A percentile compares a stretch with the other conserved stretches of the same genome.
These are phyloP conservation scores for Diarsia brunnea DNA, from an alignment of 2,888 invertebrate genomes.

Conservation along the genomic window DNA sequence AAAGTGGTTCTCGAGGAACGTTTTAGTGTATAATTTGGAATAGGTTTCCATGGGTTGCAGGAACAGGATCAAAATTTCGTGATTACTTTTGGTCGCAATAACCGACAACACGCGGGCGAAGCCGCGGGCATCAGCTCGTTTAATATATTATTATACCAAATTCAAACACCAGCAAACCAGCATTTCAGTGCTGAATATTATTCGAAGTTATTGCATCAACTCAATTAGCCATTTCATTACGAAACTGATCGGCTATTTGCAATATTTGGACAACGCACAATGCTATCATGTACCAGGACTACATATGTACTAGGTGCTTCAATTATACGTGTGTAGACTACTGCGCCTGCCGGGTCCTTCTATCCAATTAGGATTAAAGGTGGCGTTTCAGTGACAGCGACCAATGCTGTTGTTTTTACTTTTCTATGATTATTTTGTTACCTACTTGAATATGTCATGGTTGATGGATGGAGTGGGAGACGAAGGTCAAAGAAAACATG, in stretches of 20 bases:
- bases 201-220: slow-evolving; percentile 37
- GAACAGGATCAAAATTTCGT: too few relatives aligned
- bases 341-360: slow-evolving; percentile 79
- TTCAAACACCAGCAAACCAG: neutral
- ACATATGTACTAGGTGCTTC: slow-evolving; percentile 70
- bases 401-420: neutral
- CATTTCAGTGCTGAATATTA: slow-evolving; percentile 3
- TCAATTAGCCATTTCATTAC: slow-evolving; percentile 54
- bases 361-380: slow-evolving; percentile 87
- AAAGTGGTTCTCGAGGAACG: too few relatives aligned
- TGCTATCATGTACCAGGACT: slow-evolving; percentile 43
- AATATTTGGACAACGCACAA: slow-evolving; percentile 62
- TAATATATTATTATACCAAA: neutral
- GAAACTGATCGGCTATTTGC: slow-evolving; percentile 43
- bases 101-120: too few relatives aligned
- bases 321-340: slow-evolving; percentile 81
- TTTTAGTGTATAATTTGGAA: too few relatives aligned
- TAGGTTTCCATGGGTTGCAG: too few relatives aligned
- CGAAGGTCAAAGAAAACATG: too few relatives aligned
- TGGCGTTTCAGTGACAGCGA: slow-evolving; percentile 68
- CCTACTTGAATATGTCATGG: too few relatives aligned
- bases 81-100: too few relatives aligned
- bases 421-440: too few relatives aligned
- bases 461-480: too few relatives aligned
- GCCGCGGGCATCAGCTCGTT: too few relatives aligned